Evolutionary conservation across 2,113 vertebrate genomes (phyloP), one percentile per base, ranked within the genome.

Genomic region (Acrocephalus arundinaceus): DNA sequence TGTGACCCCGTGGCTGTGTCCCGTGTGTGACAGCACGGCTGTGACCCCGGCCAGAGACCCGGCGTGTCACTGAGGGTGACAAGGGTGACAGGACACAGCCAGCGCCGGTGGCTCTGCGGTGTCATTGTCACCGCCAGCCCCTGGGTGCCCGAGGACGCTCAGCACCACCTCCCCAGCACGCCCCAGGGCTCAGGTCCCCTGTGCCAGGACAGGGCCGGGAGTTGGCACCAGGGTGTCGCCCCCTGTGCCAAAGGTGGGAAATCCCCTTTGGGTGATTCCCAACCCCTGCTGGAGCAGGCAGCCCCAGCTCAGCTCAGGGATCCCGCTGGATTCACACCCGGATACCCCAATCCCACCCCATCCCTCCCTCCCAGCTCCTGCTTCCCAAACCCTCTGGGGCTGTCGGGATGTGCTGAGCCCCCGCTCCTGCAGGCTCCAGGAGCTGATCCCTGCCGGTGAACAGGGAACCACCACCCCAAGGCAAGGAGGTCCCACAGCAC

Each of bases 261-360:
- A 25, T 13, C 17, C 45, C 31, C 24, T 14, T 1, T 1, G 75
- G 23, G 35, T 4, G 31, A 17, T 9, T 41, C 71, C 55, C 17
- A 4, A 9, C 11, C 27, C 1, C 28, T 49, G 13, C 49, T 49
- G 2, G 0, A 35, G 39, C 76, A 22, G 25, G 27, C 39, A 27
- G 33, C 25, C 13, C 61, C 66, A 24, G 41, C 65, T 20, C 37
- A 28, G 54, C 65, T 11, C 11, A 0, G 39, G 22, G 66, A 22
- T 58, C 37, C 67, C 5, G 0, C 39, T 4, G 4, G 33, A 45
- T 7, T 20, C 1, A 3, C 57, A 13, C 11, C 16, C 2, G 21
- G 67, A 10, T 2, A 13, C 21, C 51, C 58, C 24, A 52, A 52
- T 6, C 9, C 23, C 74, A 13, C 7, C 27, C 35, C 35, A 35